These are phyloP conservation scores for Canis aureus DNA, from an alignment of 2,113 vertebrate genomes.

Conservation along the genomic window DNA sequence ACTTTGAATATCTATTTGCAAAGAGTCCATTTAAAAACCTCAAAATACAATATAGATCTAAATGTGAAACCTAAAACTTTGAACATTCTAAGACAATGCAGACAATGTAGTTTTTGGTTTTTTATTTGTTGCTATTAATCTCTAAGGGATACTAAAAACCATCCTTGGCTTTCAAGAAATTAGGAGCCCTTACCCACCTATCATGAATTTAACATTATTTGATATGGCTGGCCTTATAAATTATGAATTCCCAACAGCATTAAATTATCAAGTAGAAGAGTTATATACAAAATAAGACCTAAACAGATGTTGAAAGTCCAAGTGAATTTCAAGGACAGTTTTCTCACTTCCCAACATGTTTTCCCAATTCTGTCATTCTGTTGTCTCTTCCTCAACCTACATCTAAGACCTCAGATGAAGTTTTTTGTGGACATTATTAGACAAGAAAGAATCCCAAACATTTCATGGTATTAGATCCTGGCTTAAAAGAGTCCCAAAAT, in stretches of 20 bases:
- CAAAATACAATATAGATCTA: not conserved
- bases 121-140: not conserved
- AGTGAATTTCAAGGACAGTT: not conserved
- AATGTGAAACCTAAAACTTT: constrained; percentile 22
- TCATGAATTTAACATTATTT: not conserved
- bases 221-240: not conserved
- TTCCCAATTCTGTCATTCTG: not conserved
- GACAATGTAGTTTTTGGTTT: not conserved
- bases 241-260: not conserved
- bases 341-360: not conserved
- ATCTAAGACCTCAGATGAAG: not conserved
- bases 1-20: not conserved
- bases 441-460: not conserved
- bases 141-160: not conserved
- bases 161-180: not conserved
- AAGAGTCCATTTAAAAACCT: not conserved
- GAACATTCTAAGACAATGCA: not conserved
- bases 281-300: not conserved
- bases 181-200: not conserved
- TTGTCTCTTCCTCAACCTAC: not conserved
- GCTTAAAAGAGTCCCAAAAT: not conserved
- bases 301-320: not conserved
- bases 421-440: not conserved
- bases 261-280: not conserved
- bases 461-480: not conserved